Percentiles rank a stretch among this genome's conserved stretches.
phyloP scores from a whole-genome alignment of 2,888 invertebrate species.

The Campopleginae sp. region DNA sequence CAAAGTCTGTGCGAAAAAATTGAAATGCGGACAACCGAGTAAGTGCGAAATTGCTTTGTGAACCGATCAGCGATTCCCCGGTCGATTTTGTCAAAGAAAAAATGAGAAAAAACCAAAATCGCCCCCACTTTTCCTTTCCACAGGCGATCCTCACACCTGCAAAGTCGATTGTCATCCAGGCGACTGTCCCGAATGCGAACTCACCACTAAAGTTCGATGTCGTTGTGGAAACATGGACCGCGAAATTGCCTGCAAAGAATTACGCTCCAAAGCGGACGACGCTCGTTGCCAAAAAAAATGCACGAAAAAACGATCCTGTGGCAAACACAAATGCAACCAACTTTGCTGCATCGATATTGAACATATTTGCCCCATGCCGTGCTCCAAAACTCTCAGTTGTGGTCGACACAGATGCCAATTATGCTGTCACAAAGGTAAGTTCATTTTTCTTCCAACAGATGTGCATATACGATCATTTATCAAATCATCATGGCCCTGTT shows the following conservation, averaged over 20 bases:
- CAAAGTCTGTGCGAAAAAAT: constrained; percentile 85
- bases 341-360: constrained; percentile 94
- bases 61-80: not conserved
- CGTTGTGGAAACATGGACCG: constrained; percentile 94
- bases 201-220: constrained; percentile 91
- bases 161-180: constrained; percentile 89
- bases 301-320: constrained; percentile 93
- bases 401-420: constrained; percentile 95
- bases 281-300: constrained; percentile 96
- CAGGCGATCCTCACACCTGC: constrained; percentile 89
- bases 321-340: constrained; percentile 95
- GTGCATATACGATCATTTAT: too few species aligned
- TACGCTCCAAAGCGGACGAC: constrained; percentile 89
- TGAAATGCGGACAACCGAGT: constrained; percentile 84
- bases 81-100: not conserved
- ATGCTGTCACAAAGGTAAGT: constrained; percentile 92
- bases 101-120: not conserved
- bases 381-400: constrained; percentile 93
- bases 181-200: constrained; percentile 91
- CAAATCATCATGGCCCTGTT: too few species aligned
- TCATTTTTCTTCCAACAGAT: too few species aligned
- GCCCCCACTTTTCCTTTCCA: constrained; percentile 38
- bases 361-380: constrained; percentile 93
- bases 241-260: constrained; percentile 90
- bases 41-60: constrained; percentile 61